These are phyloP conservation scores for Nasalis larvatus DNA, from an alignment of 2,113 vertebrate genomes.

Conservation along the genomic window DNA sequence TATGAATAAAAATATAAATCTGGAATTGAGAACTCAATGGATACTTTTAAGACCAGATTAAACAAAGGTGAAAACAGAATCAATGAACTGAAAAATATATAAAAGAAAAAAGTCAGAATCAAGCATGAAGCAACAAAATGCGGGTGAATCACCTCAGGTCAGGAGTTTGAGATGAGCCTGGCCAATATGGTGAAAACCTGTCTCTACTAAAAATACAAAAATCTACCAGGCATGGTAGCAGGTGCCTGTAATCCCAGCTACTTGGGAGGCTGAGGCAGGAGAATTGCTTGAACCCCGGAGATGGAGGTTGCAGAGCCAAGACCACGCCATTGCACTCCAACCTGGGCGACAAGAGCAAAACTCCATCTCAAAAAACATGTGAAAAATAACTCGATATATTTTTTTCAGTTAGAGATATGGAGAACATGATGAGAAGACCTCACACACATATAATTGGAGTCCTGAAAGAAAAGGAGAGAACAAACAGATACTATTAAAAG, in stretches of 20 bases:
- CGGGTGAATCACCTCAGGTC: no score
- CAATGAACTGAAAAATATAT: not conserved
- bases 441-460: not conserved
- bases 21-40: not conserved
- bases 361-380: not conserved
- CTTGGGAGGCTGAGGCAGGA: no score
- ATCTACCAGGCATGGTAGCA: no score
- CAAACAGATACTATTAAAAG: not conserved
- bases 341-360: no score
- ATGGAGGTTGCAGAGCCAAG: no score
- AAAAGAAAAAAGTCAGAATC: not conserved
- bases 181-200: no score
- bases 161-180: no score
- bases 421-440: not conserved
- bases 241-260: no score
- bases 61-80: not conserved
- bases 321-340: no score
- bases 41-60: not conserved
- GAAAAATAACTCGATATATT: not conserved
- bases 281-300: no score
- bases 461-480: not conserved
- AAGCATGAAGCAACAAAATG: not conserved
- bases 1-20: not conserved
- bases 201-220: no score
- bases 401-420: not conserved